A percentile compares a stretch with the other conserved stretches of the same genome.
Evolutionary conservation across 2,113 vertebrate genomes (phyloP).

Genomic region (Notiomystis cincta): DNA sequence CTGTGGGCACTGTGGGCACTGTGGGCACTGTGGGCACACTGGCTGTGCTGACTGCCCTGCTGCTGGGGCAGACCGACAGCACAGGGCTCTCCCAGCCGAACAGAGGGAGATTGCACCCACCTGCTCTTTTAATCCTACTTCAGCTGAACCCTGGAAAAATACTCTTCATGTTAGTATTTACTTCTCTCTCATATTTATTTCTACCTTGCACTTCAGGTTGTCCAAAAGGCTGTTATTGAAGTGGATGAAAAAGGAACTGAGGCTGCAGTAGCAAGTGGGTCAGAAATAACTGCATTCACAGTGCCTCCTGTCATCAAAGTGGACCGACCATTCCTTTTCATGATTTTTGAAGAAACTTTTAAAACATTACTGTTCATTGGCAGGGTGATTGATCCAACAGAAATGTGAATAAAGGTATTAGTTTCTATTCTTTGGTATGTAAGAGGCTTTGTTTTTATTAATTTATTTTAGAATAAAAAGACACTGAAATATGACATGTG

Average conservation of each 20-base stretch:
- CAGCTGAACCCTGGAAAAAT: neutral
- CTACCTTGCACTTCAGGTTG: conserved; percentile 69
- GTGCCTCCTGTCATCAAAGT: conserved; percentile 75
- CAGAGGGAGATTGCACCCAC: neutral
- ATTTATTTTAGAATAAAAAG: conserved; percentile 8
- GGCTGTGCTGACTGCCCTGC: neutral
- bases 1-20: accelerated
- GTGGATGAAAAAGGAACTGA: conserved; percentile 85
- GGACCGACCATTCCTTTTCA: conserved; percentile 85
- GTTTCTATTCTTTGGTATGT: neutral
- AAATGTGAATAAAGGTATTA: conserved; percentile 44
- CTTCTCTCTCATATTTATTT: neutral
- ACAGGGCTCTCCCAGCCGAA: neutral
- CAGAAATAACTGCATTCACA: conserved; percentile 78
- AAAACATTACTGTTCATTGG: conserved; percentile 87
- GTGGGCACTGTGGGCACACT: accelerated
- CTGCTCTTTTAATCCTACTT: neutral
- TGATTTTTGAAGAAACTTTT: conserved; percentile 86
- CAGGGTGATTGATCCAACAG: conserved; percentile 83
- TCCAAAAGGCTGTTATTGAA: conserved; percentile 86
- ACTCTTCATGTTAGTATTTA: neutral
- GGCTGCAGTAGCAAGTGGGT: conserved; percentile 72
- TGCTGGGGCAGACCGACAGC: neutral
- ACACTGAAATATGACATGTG: neutral
- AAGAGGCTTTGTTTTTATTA: neutral